Percentiles rank a stretch among this genome's conserved stretches.
Conservation (phyloP, 2,113 vertebrate genomes). For the Prunella fulvescens region DNA sequence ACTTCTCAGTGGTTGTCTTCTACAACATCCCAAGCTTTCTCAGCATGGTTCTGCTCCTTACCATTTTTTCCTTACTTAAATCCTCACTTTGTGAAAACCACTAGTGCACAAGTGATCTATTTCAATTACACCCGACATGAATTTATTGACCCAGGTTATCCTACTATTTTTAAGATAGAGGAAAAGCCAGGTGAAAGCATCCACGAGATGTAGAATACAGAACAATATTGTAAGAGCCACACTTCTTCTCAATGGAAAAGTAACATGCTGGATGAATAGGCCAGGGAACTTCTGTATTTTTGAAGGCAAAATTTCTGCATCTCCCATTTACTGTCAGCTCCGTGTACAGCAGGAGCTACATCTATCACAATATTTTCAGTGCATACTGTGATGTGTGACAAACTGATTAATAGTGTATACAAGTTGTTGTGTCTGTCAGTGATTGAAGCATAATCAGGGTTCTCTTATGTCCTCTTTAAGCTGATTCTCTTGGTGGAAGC, state of each 20-base stretch:
- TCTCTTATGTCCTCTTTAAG: not conserved
- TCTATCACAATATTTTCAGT: conserved; percentile 48
- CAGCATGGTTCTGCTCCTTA: not conserved
- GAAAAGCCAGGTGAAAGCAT: not conserved
- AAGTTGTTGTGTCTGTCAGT: conserved; percentile 22
- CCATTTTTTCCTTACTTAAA: not conserved
- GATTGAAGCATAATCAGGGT: not conserved
- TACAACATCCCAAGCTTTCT: not conserved
- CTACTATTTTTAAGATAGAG: not conserved
- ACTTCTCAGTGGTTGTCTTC: not conserved
- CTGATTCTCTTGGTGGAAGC: not conserved
- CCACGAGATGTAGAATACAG: not conserved
- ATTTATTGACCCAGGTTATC: not conserved
- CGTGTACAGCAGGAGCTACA: not conserved
- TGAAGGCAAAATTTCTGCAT: not conserved
- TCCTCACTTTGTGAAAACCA: not conserved
- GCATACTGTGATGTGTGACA: not conserved
- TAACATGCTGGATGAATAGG: not conserved
- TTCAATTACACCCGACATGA: not conserved
- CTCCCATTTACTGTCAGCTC: conserved; percentile 19
- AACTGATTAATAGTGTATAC: conserved; percentile 38
- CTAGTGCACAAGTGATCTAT: not conserved
- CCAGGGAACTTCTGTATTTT: not conserved
- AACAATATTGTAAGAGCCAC: not conserved
- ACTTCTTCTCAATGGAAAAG: not conserved